Base-by-base conservation (phyloP, 2,888 invertebrate species). In the Ochlodes sylvanus region DNA sequence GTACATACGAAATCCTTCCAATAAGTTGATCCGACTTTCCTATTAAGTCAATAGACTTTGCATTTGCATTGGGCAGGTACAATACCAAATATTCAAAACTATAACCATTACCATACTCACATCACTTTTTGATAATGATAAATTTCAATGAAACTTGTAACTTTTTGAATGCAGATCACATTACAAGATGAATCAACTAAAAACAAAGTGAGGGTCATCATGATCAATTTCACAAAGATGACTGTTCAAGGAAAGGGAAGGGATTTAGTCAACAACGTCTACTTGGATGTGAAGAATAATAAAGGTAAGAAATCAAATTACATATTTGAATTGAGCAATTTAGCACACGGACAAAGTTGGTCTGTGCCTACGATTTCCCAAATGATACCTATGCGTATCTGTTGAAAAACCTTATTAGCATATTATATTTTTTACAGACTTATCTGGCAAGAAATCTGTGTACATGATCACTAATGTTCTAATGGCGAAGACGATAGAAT, bases 401-500 rank as follows among this genome's bases (percentile, higher is more conserved):
- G 27, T 27, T 27, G 27, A 27, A 27, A 27, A 27, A 4, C 2
- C 27, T 27, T 27, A 47, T 14, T n/a, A 9, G 42, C 9, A n/a
- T 65, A 5, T 38, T 44, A 34, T 27, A 7, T 57, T 44, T 55
- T 42, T 85, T 85, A n/a, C 78, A 94, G 94, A 86, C 73, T 77
- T 93, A 63, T 83, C 90, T 80, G 93, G 89, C 77, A 89, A 89
- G 77, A 92, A 90, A 73, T 92, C 93, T 0, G 89, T 93, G 6
- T 93, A 87, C 79, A 93, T 94, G 93, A 92, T 94, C 73, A 93
- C 93, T 27, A 86, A 84, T 72, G 93, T 93, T 14, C 82, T 94
- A 44, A 88, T 92, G 88, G 93, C 93, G 1, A 93, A 93, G 75
- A 94, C 94, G 0, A 93, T 94, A 50, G 94, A 94, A 77, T 94